phyloP scores from a whole-genome alignment of 2,113 vertebrate genomes.

The Cyprinus carpio region DNA sequence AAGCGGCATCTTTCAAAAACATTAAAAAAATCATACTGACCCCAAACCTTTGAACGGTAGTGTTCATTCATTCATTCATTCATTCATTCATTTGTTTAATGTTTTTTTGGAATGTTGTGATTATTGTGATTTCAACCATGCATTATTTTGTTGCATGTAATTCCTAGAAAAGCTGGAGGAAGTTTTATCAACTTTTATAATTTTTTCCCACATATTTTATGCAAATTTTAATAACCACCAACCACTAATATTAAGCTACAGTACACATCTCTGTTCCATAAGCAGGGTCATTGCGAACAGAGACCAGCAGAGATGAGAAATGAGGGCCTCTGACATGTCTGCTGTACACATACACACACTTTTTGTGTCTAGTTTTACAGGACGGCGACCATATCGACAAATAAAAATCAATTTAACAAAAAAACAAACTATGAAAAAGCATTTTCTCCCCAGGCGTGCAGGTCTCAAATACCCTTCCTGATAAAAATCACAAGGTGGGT shows the following conservation, averaged over 20 bases:
- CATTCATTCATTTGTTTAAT: no score
- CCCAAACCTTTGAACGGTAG: no score
- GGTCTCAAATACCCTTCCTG: constrained; percentile 29
- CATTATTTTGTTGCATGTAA: no score
- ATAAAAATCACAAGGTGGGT: constrained; percentile 40
- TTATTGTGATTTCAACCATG: no score
- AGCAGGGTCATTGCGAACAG: constrained; percentile 44
- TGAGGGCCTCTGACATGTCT: constrained; percentile 32
- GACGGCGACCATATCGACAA: not conserved
- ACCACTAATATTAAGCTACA: not conserved
- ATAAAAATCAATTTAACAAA: not conserved
- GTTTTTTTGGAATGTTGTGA: no score
- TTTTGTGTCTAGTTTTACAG: constrained; percentile 14
- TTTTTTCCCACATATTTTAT: no score
- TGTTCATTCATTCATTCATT: no score
- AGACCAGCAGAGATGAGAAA: constrained; percentile 23
- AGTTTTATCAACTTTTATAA: no score
- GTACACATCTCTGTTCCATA: constrained; percentile 28
- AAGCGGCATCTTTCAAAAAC: no score
- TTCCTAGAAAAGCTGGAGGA: no score
- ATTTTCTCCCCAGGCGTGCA: not conserved
- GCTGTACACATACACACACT: constrained; percentile 32
- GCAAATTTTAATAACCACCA: no score
- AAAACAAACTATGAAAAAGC: constrained; percentile 10
- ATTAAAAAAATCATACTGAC: no score